Conservation (phyloP, 2,113 vertebrate genomes). For the Ageneiosus marmoratus region DNA sequence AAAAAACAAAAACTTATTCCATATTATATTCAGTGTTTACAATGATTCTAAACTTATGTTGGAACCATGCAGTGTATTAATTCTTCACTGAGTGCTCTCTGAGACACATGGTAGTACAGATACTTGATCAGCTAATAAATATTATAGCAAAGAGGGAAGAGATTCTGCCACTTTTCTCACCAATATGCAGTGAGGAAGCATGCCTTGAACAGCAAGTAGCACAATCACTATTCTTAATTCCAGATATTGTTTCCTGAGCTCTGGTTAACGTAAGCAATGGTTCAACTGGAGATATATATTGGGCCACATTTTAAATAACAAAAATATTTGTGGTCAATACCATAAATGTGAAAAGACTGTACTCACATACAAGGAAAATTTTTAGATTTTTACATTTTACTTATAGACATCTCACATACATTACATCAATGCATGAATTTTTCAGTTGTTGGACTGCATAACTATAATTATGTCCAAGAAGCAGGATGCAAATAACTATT, state of each 20-base stretch:
- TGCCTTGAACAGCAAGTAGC: not conserved
- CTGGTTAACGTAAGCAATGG: not conserved
- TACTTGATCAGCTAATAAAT: slow-evolving; percentile 15
- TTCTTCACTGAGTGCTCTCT: not conserved
- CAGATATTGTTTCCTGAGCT: not conserved
- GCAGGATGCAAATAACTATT: not conserved
- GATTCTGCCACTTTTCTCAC: not conserved
- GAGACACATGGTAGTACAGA: not conserved
- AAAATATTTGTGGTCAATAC: not conserved
- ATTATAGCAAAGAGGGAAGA: not conserved
- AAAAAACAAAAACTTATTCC: not conserved
- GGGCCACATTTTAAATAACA: not conserved
- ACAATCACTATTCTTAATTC: not conserved
- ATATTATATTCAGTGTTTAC: not conserved
- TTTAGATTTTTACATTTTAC: not conserved
- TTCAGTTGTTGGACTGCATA: not conserved
- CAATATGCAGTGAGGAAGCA: not conserved
- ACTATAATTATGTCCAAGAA: not conserved
- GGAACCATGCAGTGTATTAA: slow-evolving; percentile 2
- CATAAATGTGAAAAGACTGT: not conserved
- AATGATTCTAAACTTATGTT: not conserved
- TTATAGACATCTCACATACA: too few relatives aligned
- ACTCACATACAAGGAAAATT: not conserved
- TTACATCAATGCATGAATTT: not conserved
- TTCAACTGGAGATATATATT: not conserved